phyloP scores from a whole-genome alignment of 2,797 vertebrate species.

The Lepilemur septentrionalis region DNA sequence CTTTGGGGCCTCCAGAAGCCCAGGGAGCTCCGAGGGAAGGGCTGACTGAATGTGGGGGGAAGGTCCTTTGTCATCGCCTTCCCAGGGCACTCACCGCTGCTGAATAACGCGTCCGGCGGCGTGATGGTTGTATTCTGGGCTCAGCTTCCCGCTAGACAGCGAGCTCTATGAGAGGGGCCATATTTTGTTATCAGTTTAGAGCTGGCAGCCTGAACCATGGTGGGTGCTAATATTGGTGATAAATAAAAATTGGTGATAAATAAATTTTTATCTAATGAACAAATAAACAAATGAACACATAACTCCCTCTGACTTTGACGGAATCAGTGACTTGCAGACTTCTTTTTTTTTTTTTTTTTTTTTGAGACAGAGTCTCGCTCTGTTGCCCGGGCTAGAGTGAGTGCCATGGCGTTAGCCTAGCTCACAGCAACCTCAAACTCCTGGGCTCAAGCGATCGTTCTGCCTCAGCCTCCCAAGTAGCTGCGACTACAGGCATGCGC shows the following conservation, averaged over 20 bases:
- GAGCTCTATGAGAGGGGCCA: accelerated
- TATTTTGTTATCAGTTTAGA: not conserved
- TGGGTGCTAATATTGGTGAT: not conserved
- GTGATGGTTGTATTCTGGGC: not conserved
- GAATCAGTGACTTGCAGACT: not conserved
- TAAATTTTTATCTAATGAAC: not conserved
- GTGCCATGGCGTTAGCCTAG: no score
- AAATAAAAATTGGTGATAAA: not conserved
- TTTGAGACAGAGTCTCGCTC: no score
- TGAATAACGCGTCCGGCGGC: not conserved
- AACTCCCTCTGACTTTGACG: not conserved
- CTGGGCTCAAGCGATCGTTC: no score
- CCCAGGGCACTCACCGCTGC: not conserved
- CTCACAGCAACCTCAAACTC: no score
- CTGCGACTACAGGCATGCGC: no score
- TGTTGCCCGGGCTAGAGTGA: no score
- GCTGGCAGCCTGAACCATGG: accelerated
- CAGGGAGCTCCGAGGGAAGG: not conserved
- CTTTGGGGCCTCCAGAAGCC: not conserved
- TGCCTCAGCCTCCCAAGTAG: no score
- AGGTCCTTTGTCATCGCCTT: not conserved
- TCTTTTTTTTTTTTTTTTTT: not conserved
- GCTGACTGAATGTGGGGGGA: no score
- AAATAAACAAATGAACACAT: not conserved
- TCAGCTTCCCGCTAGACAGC: not conserved